Percentiles rank a stretch among this genome's conserved stretches.
phyloP scores from a whole-genome alignment of 1,140 invertebrate genomes.

The Pogonomyrmex californicus region DNA sequence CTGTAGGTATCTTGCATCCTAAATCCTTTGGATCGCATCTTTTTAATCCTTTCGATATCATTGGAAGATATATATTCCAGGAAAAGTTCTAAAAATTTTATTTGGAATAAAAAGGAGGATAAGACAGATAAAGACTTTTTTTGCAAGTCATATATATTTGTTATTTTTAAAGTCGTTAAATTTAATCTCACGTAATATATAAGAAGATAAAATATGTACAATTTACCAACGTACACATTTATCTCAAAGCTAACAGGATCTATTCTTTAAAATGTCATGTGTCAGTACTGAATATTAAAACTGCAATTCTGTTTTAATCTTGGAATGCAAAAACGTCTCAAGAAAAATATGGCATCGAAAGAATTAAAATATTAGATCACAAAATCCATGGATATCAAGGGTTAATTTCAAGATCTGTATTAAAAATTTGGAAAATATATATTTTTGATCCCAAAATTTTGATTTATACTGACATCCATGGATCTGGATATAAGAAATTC shows the following conservation, averaged over 20 bases:
- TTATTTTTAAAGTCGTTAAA: neutral
- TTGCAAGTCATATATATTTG: neutral
- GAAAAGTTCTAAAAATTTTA: slow-evolving; percentile 3
- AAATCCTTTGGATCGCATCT: slow-evolving; percentile 26
- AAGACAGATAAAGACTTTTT: neutral
- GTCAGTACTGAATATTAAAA: neutral
- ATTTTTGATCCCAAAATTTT: neutral
- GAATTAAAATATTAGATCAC: neutral
- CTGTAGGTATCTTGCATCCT: slow-evolving; percentile 12
- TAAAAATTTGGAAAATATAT: neutral
- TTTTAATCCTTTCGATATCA: slow-evolving; percentile 15
- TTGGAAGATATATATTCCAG: neutral
- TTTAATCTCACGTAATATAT: neutral
- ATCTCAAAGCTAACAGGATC: neutral
- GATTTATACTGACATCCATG: neutral
- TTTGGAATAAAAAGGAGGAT: neutral
- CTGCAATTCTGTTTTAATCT: neutral
- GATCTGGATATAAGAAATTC: neutral
- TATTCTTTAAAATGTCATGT: neutral
- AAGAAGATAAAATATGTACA: neutral
- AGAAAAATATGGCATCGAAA: neutral
- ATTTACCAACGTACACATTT: neutral
- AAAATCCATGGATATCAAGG: neutral
- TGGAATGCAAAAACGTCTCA: neutral
- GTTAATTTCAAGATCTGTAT: neutral